Evolutionary conservation across 1,140 invertebrate genomes (phyloP).

Genomic region (Cotesia vestalis): DNA sequence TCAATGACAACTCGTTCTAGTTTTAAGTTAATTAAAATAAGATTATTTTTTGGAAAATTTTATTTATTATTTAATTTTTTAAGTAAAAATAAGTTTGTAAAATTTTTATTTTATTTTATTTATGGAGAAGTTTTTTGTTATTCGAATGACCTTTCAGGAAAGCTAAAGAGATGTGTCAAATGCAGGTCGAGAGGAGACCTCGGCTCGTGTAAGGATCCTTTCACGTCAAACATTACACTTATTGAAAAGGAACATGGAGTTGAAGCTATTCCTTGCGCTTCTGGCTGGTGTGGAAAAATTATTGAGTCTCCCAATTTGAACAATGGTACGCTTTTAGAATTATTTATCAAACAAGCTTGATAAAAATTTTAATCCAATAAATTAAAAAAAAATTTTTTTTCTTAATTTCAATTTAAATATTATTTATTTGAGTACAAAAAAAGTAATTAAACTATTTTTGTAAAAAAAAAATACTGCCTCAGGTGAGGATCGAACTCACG

Average conservation of each 20-base stretch:
- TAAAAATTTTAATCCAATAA: constrained; percentile 2
- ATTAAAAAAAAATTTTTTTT: too few relatives aligned
- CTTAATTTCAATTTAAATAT: too few relatives aligned
- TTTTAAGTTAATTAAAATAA: background rate
- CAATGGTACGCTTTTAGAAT: constrained; percentile 57
- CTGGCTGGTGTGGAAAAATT: constrained; percentile 93
- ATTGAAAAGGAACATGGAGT: constrained; percentile 75
- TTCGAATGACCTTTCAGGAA: constrained; percentile 54
- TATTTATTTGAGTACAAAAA: too few relatives aligned
- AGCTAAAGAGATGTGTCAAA: constrained; percentile 75
- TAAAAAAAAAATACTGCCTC: too few relatives aligned
- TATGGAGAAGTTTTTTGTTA: background rate
- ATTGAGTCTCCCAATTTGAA: constrained; percentile 77
- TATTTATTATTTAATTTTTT: too few relatives aligned
- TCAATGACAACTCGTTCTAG: constrained; percentile 6
- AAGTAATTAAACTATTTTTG: too few relatives aligned
- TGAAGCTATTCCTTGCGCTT: constrained; percentile 82
- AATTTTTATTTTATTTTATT: too few relatives aligned
- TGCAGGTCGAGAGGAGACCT: constrained; percentile 87
- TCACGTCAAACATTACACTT: constrained; percentile 79
- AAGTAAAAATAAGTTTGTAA: too few relatives aligned
- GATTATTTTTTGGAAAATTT: background rate
- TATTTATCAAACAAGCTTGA: background rate
- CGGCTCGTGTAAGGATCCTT: constrained; percentile 89
- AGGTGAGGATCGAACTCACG: too few relatives aligned